A percentile compares a stretch with the other conserved stretches of the same genome.
These are phyloP conservation scores for Myotis davidii DNA, from an alignment of 2,113 vertebrate species.

Conservation along the genomic window DNA sequence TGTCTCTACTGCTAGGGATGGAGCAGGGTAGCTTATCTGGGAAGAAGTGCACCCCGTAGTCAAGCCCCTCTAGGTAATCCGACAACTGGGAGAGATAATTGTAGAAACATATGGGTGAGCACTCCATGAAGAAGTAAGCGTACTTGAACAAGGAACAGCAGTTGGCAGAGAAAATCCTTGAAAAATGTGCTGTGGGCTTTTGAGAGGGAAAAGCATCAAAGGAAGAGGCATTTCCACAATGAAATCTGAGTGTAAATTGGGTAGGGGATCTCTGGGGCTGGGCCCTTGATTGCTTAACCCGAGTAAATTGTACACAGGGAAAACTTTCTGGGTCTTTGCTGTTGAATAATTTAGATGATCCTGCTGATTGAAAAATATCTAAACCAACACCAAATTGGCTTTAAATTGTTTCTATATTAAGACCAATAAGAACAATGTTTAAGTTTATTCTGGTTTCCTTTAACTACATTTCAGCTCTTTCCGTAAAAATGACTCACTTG, in stretches of 20 bases:
- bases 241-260: slow-evolving; percentile 55
- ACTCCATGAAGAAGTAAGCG: not conserved
- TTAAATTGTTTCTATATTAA: slow-evolving; percentile 66
- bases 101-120: slow-evolving; percentile 41
- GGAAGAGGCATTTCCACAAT: slow-evolving; percentile 31
- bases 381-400: slow-evolving; percentile 46
- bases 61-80: not conserved
- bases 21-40: not conserved
- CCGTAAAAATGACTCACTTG: slow-evolving; percentile 50
- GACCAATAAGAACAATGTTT: slow-evolving; percentile 53
- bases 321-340: slow-evolving; percentile 18
- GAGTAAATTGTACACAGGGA: slow-evolving; percentile 28
- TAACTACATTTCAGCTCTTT: slow-evolving; percentile 65
- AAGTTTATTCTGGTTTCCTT: slow-evolving; percentile 59
- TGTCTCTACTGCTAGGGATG: not conserved
- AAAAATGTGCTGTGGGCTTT: slow-evolving; percentile 69
- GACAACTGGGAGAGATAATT: slow-evolving; percentile 23
- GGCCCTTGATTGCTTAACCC: slow-evolving; percentile 35
- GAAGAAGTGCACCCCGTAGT: not conserved
- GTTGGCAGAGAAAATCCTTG: slow-evolving; percentile 60
- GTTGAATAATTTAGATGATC: slow-evolving; percentile 69
- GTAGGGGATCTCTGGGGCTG: slow-evolving; percentile 18
- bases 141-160: slow-evolving; percentile 21
- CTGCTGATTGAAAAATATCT: slow-evolving; percentile 65
- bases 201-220: slow-evolving; percentile 7